phyloP scores from a whole-genome alignment of 2,888 invertebrate genomes.

The Hedychridium roseum region DNA sequence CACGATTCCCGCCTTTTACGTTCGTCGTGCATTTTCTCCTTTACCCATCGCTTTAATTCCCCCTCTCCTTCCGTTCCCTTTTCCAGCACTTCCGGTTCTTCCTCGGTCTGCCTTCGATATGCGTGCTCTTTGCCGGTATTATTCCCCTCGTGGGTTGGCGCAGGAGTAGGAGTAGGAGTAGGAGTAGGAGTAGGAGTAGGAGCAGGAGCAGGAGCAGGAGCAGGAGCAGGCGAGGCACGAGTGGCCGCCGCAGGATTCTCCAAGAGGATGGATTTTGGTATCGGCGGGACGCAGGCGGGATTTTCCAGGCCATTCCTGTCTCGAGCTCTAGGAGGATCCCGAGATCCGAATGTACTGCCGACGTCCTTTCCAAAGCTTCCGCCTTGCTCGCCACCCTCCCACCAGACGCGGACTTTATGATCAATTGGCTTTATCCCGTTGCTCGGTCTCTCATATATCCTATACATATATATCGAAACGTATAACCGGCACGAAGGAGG shows the following conservation, averaged over 20 bases:
- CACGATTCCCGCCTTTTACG: too few species aligned
- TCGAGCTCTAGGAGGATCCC: conserved; percentile 34
- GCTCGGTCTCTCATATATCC: too few species aligned
- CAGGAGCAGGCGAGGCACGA: background rate
- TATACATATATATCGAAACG: too few species aligned
- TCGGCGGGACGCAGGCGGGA: conserved; percentile 38
- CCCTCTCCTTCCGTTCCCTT: conserved; percentile 21
- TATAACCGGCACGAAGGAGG: too few species aligned
- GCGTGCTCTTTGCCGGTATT: background rate
- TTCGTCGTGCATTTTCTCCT: too few species aligned
- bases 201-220: conserved; percentile 10
- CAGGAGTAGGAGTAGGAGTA: background rate
- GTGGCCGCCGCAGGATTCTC: conserved; percentile 12
- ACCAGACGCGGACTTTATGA: conserved; percentile 30
- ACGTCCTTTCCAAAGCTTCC: conserved; percentile 28
- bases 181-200: conserved; percentile 23
- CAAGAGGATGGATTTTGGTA: conserved; percentile 41
- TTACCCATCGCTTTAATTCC: too few species aligned
- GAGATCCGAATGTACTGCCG: conserved; percentile 31
- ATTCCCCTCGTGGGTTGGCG: background rate
- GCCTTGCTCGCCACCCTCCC: conserved; percentile 30
- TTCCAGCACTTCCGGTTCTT: conserved; percentile 11
- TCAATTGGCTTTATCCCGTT: conserved; percentile 15
- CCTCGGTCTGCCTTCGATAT: conserved; percentile 7
- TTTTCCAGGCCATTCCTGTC: conserved; percentile 38